phyloP scores from a whole-genome alignment of 2,888 invertebrate genomes.

The Pristionchus exspectatus region DNA sequence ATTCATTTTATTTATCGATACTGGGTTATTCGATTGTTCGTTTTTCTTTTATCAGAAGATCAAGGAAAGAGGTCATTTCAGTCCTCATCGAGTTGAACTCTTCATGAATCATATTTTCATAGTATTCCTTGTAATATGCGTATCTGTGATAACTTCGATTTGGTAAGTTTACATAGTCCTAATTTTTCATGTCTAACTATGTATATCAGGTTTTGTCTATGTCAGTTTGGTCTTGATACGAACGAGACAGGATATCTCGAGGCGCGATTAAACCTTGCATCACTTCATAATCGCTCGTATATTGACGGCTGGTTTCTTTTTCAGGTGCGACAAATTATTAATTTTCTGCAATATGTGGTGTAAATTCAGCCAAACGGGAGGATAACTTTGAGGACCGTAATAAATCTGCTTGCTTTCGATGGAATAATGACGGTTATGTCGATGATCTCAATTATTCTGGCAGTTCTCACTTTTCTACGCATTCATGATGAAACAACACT shows the following conservation, averaged over 20 bases:
- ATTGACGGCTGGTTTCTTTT: constrained; percentile 6
- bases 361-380: background rate
- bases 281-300: background rate
- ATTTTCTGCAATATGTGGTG: background rate
- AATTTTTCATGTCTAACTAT: background rate
- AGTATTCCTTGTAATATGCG: background rate
- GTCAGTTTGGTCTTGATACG: background rate
- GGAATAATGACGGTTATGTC: background rate
- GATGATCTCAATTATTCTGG: background rate
- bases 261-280: background rate
- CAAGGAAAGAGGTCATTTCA: background rate
- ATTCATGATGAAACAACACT: background rate
- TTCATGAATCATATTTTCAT: background rate
- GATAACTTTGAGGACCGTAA: background rate
- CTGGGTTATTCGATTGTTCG: background rate
- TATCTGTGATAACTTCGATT: background rate
- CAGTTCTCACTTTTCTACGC: background rate
- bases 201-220: background rate
- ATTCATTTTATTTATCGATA: constrained; percentile 2
- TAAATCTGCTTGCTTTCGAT: background rate
- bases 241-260: background rate
- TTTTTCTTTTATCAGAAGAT: background rate
- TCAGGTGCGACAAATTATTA: background rate
- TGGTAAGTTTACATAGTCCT: background rate
- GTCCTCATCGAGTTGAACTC: background rate